Base-by-base conservation (phyloP, 2,113 vertebrate species). In the Pomatostomus ruficeps region DNA sequence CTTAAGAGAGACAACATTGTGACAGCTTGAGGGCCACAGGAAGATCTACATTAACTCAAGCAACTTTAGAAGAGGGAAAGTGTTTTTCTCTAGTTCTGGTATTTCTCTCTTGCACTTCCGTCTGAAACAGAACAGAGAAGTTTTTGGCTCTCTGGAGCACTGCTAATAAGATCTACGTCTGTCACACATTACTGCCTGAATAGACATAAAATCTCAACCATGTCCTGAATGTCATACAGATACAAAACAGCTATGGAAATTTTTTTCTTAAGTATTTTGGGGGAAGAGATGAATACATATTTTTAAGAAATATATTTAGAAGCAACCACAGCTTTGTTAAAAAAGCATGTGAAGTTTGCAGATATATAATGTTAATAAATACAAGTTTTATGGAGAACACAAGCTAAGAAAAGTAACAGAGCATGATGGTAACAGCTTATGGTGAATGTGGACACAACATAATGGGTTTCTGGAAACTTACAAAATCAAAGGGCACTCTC, bases 381-480 rank as follows among this genome's bases (percentile, higher is more conserved):
- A 48, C 8, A 68, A 35, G 5, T 33, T 49, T 77, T 23, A 63
- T 18, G 3, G 11, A 59, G 23, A 74, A 85, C 12, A 70, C 10
- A 57, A 91, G 6, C 15, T 33, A 71, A 61, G 59, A 57, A 62
- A 54, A 19, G 33, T 38, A 94, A 85, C 40, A 71, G 49, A 82
- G 35, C 24, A 43, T 15, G 17, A 74, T 0, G 1, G 21, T 45
- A 84, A 77, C 20, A 72, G 28, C 20, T 12, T 85, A 55, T 6
- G 18, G 20, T 25, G 31, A 78, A 68, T 0, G 0, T 29, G 49
- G 40, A 75, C 54, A 38, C 3, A 36, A 61, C 29, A 7, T n/a
- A 63, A 70, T 10, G 7, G 24, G n/a, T 43, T 89, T 74, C 17
- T 73, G 59, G 55, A 85, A 88, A 36, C 23, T 35, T 35, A 38